phyloP scores from a whole-genome alignment of 2,888 invertebrate genomes.

The Orchesellides sinensis region DNA sequence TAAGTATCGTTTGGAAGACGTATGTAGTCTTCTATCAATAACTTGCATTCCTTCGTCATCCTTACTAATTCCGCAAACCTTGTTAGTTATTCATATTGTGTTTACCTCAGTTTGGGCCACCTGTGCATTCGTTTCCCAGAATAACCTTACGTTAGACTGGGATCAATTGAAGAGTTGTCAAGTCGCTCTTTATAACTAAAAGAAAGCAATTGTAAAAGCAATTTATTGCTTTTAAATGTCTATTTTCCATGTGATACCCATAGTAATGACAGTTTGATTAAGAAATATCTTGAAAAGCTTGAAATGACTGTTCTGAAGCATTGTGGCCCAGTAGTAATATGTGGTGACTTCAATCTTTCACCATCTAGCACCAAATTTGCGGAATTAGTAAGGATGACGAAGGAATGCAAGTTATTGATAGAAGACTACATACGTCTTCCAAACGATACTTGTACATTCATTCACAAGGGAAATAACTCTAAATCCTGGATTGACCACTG shows the following conservation, averaged over 20 bases:
- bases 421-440: background rate
- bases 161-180: too few relatives aligned
- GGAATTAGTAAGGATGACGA: background rate
- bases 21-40: background rate
- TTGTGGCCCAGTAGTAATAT: background rate
- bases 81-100: too few relatives aligned
- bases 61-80: background rate
- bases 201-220: too few relatives aligned
- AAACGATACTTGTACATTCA: background rate
- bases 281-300: background rate
- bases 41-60: background rate
- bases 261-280: background rate
- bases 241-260: constrained; percentile 14
- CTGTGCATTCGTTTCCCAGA: too few relatives aligned
- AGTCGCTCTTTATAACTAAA: too few relatives aligned
- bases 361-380: background rate
- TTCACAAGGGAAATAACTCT: background rate
- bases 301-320: background rate
- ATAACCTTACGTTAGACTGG: too few relatives aligned
- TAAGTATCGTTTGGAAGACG: background rate
- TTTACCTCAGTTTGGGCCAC: too few relatives aligned
- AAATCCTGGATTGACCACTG: constrained; percentile 22
- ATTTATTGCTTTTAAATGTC: too few relatives aligned
- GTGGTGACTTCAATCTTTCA: constrained; percentile 19
- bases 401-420: background rate